Evolutionary conservation across 2,797 vertebrate species (phyloP).

Genomic region (Enteromius trimaculatus): DNA sequence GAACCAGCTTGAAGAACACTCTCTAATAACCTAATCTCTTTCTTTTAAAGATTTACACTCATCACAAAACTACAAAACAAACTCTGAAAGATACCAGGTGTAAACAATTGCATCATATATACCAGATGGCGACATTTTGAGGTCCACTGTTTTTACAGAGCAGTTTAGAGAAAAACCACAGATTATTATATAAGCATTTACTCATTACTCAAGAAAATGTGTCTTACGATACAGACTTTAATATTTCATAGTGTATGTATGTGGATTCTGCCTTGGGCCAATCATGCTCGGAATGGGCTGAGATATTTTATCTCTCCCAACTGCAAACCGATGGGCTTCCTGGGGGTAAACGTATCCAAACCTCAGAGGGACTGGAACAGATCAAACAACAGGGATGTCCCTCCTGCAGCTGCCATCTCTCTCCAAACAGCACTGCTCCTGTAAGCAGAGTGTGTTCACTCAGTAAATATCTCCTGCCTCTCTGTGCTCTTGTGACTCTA

Average conservation of each 20-base stretch:
- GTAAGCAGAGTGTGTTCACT: not conserved
- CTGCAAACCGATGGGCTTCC: conserved; percentile 14
- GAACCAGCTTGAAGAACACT: not conserved
- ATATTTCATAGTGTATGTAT: conserved; percentile 30
- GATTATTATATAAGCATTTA: conserved; percentile 27
- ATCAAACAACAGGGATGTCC: conserved; percentile 52
- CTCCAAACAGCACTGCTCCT: conserved; percentile 23
- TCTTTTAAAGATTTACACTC: not conserved
- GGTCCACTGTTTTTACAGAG: not conserved
- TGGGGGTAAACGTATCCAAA: conserved; percentile 60
- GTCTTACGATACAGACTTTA: conserved; percentile 16
- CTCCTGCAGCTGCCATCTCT: conserved; percentile 56
- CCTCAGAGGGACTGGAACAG: conserved; percentile 44
- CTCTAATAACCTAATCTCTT: not conserved
- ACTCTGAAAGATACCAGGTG: not conserved
- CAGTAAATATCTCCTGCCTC: conserved; percentile 30
- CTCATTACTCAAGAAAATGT: conserved; percentile 24
- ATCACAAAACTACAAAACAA: not conserved
- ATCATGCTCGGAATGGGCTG: conserved; percentile 32
- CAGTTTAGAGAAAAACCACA: conserved; percentile 5
- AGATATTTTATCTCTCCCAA: conserved; percentile 16
- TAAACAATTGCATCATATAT: not conserved
- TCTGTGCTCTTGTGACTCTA: conserved; percentile 52
- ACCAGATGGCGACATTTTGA: conserved; percentile 12
- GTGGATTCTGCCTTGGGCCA: conserved; percentile 16